A percentile compares a stretch with the other conserved stretches of the same genome.
Evolutionary conservation across 2,888 invertebrate species (phyloP).

Genomic region (Elmis aenea): DNA sequence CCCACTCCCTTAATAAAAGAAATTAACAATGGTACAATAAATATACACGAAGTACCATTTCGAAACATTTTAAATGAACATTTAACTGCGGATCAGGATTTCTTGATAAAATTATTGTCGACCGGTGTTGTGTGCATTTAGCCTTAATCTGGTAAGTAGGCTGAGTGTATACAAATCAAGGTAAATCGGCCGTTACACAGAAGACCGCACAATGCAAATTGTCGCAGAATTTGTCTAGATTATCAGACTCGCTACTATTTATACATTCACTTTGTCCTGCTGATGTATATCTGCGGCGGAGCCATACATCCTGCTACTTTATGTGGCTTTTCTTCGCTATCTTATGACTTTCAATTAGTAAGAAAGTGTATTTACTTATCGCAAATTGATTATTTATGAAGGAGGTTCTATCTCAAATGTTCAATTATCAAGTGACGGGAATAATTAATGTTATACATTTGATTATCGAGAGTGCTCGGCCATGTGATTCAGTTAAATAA

Average conservation of each 20-base stretch:
- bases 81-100: conserved; percentile 43
- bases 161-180: conserved; percentile 45
- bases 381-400: conserved; percentile 19
- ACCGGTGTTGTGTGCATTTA: conserved; percentile 40
- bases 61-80: too few species aligned
- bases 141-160: conserved; percentile 43
- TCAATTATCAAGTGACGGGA: too few species aligned
- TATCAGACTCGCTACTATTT: conserved; percentile 38
- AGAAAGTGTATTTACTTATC: conserved; percentile 31
- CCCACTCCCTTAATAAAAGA: too few species aligned
- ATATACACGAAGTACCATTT: too few species aligned
- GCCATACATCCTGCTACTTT: conserved; percentile 17
- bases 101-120: conserved; percentile 42
- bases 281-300: conserved; percentile 36
- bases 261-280: conserved; percentile 36
- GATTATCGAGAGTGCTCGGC: too few species aligned
- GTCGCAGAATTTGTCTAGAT: conserved; percentile 48
- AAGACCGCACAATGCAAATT: conserved; percentile 48
- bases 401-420: neutral
- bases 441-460: too few species aligned
- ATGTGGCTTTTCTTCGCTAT: conserved; percentile 27
- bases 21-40: too few species aligned
- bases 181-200: conserved; percentile 33
- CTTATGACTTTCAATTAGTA: conserved; percentile 39
- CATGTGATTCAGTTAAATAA: too few species aligned